These are phyloP conservation scores for Monomorium pharaonis DNA, from an alignment of 1,140 invertebrate species.

Conservation along the genomic window DNA sequence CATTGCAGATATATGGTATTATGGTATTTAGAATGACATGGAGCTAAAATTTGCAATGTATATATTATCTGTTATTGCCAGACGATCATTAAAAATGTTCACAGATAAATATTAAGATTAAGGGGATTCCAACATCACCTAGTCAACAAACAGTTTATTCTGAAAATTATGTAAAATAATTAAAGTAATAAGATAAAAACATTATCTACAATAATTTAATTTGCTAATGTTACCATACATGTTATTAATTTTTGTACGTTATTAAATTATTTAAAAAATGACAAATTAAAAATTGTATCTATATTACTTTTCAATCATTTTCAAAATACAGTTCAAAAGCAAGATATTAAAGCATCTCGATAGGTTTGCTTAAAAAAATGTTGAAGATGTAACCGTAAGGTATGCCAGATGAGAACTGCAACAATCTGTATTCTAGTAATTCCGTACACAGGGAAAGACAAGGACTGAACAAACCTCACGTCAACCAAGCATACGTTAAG, in stretches of 20 bases:
- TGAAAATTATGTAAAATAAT: no score
- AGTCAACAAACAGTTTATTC: no score
- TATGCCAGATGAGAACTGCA: neutral
- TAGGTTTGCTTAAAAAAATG: neutral
- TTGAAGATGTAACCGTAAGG: neutral
- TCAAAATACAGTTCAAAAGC: neutral
- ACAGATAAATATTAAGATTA: neutral
- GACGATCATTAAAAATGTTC: neutral
- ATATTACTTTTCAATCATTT: neutral
- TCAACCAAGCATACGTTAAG: constrained; percentile 24
- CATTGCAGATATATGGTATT: neutral
- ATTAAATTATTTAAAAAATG: neutral
- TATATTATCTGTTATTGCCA: neutral
- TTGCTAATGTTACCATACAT: no score
- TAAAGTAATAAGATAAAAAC: no score
- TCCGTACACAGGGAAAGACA: neutral
- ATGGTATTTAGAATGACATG: neutral
- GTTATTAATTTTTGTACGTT: neutral
- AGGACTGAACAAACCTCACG: constrained; percentile 17
- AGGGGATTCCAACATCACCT: neutral
- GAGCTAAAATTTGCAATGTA: neutral
- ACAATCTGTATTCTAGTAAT: constrained; percentile 11
- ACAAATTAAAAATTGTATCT: neutral
- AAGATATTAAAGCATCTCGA: neutral
- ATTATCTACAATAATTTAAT: no score